phyloP scores from a whole-genome alignment of 2,113 vertebrate genomes.

The Spermophilus dauricus region DNA sequence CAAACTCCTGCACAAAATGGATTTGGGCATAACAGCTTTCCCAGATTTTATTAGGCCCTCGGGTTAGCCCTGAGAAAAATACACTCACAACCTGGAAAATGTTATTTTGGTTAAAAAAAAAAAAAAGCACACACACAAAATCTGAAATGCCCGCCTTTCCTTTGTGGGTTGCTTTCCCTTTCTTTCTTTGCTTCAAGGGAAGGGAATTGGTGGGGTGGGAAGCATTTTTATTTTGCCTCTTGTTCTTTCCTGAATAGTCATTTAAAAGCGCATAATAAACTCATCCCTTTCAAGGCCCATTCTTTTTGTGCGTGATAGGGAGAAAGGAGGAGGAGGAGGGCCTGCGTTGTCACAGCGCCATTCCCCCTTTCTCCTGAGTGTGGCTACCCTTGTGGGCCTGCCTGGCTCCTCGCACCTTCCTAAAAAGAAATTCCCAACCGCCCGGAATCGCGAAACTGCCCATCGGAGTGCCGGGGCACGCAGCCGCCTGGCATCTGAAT shows the following conservation, averaged over 20 bases:
- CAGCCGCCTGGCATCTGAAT: not conserved
- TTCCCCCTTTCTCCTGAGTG: not conserved
- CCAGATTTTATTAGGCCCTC: not conserved
- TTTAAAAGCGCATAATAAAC: conserved; percentile 54
- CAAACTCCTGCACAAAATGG: conserved; percentile 62
- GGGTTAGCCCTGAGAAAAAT: conserved; percentile 62
- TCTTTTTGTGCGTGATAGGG: not conserved
- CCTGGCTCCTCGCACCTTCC: not conserved
- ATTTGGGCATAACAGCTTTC: conserved; percentile 49
- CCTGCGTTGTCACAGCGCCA: not conserved
- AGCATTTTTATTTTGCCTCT: conserved; percentile 53
- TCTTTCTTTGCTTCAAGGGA: not conserved
- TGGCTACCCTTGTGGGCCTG: not conserved
- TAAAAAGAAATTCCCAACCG: not conserved
- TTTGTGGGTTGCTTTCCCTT: not conserved
- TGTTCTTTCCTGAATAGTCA: conserved; percentile 42
- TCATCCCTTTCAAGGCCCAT: conserved; percentile 34
- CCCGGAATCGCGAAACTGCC: not conserved
- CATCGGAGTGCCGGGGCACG: not conserved
- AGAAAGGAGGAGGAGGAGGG: not conserved
- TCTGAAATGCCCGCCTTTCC: not conserved
- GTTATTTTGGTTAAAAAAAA: conserved; percentile 53
- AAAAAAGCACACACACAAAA: not conserved
- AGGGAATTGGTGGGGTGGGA: conserved; percentile 49
- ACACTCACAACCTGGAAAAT: conserved; percentile 69